Evolutionary conservation across 2,888 invertebrate species (phyloP), one percentile per base, ranked within the genome.

Genomic region (Scaptomyza polygonia): DNA sequence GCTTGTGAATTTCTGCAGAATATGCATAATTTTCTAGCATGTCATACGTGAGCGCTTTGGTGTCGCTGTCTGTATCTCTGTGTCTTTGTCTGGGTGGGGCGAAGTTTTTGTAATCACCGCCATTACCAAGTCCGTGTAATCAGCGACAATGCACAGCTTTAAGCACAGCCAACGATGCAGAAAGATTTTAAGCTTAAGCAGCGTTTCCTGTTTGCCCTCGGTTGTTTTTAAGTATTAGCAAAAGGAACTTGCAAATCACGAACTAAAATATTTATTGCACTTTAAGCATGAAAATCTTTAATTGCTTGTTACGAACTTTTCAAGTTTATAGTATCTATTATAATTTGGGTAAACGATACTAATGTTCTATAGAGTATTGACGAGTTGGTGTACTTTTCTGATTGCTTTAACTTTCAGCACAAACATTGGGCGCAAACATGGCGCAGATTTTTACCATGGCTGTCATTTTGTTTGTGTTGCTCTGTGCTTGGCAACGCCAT

Each of bases 81-180:
- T 39, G 8, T 8, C 16, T 3, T 8, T 39, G 16, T 16, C 36
- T 42, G 47, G 56, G 34, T 44, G 47, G 36, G 30, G 51, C n/a
- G 57, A 58, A 43, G 69, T 69, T 82, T 79, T 85, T 79, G 76
- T 88, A 87, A 87, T 88, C 88, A 82, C 79, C 84, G 72, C 71
- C 77, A 85, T 87, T 82, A 88, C 69, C 81, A 79, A 70, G 71
- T 82, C 78, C 72, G 79, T 75, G 79, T 75, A 85, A 88, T 88
- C 86, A 87, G 77, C 86, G 80, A 73, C 70, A 79, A 68, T 72
- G 75, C 77, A 57, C 47, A 49, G 64, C 53, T 80, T 70, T 72
- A 75, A 80, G 53, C 84, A 63, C 67, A 68, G 69, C 58, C 53
- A 66, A 61, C 44, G 43, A 47, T 53, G 61, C 64, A 42, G 42